Evolutionary conservation across 2,113 vertebrate species (phyloP).

Genomic region (Coturnix japonica): DNA sequence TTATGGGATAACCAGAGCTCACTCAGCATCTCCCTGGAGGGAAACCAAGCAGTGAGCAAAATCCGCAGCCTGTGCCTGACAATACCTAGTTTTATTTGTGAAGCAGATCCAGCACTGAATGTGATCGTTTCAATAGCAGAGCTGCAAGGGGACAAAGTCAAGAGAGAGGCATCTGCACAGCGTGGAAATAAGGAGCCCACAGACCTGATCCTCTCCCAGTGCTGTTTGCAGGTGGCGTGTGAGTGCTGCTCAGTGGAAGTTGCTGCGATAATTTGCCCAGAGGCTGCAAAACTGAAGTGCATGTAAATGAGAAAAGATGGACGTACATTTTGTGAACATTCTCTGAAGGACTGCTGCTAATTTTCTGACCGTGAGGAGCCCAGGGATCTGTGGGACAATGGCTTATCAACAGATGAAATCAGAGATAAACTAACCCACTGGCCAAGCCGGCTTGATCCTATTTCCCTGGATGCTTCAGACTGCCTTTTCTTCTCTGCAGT

Average conservation of each 20-base stretch:
- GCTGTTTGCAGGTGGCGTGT: rapidly evolving
- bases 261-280: neutral
- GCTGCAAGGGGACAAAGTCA: neutral
- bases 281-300: neutral
- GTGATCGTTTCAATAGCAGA: neutral
- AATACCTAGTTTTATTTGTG: neutral
- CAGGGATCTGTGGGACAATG: neutral
- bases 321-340: neutral
- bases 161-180: neutral
- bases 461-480: neutral
- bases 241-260: rapidly evolving
- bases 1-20: neutral
- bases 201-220: neutral
- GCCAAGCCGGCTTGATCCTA: rapidly evolving
- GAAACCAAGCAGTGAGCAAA: neutral
- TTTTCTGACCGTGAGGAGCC: neutral
- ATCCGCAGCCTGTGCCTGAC: neutral
- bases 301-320: neutral
- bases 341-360: neutral
- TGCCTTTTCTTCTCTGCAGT: neutral
- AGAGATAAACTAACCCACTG: neutral
- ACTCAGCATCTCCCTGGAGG: neutral
- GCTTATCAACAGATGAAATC: neutral
- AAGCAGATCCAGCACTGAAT: neutral
- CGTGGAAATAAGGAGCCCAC: neutral